Evolutionary conservation across 2,113 vertebrate species (phyloP).

Genomic region (Butorides virescens): DNA sequence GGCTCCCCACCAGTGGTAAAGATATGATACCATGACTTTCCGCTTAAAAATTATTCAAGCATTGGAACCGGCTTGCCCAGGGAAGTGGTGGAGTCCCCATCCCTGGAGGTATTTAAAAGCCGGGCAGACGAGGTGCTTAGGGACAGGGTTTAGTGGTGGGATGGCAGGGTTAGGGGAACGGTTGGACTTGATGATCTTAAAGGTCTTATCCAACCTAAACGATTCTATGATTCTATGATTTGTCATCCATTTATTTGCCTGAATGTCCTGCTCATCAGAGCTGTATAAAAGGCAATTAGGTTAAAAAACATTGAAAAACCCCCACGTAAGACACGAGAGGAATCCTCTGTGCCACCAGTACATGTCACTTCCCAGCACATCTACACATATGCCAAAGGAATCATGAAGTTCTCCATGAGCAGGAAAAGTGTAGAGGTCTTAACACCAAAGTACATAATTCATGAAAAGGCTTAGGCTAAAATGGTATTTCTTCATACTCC

Average conservation of each 20-base stretch:
- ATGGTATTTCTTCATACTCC: neutral
- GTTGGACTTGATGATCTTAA: too few relatives aligned
- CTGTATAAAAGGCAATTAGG: neutral
- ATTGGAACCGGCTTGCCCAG: too few relatives aligned
- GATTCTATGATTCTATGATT: neutral
- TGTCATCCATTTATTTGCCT: neutral
- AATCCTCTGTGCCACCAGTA: neutral
- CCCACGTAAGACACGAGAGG: rapidly evolving
- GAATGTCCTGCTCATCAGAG: neutral
- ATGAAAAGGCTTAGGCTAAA: neutral
- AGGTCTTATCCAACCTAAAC: too few relatives aligned
- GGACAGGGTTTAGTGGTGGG: too few relatives aligned
- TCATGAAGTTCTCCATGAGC: neutral
- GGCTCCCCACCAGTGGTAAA: neutral
- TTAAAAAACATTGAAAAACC: neutral
- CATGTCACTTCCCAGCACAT: neutral
- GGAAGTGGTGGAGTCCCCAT: too few relatives aligned
- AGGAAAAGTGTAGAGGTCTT: neutral
- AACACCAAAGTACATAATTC: neutral
- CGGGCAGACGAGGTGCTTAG: too few relatives aligned
- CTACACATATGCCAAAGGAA: neutral
- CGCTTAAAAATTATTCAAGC: neutral
- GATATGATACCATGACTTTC: neutral
- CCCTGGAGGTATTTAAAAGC: too few relatives aligned
- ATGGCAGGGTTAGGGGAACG: too few relatives aligned